Evolutionary conservation across 1,140 invertebrate genomes (phyloP).

Genomic region (Hydropsyche tenuis): DNA sequence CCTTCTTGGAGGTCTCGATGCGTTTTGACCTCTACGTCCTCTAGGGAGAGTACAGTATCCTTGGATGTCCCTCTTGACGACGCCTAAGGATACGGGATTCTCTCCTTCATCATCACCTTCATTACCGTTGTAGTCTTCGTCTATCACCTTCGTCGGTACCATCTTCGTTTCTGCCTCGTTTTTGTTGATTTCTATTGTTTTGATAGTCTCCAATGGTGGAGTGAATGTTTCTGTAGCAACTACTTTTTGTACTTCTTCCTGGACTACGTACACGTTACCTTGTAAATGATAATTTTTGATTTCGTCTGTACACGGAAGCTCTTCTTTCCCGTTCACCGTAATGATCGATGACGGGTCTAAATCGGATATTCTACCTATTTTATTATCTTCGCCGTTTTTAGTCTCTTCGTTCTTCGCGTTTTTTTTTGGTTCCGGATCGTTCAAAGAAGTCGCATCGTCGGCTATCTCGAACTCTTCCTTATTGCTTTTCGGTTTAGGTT

Average conservation of each 20-base stretch:
- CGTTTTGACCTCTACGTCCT: constrained; percentile 49
- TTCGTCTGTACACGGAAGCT: constrained; percentile 64
- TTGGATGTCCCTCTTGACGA: constrained; percentile 52
- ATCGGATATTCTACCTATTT: constrained; percentile 57
- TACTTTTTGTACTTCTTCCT: constrained; percentile 42
- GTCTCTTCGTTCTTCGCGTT: constrained; percentile 36
- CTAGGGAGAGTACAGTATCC: constrained; percentile 58
- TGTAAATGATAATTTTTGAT: constrained; percentile 52
- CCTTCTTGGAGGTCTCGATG: constrained; percentile 68
- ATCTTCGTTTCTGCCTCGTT: background rate
- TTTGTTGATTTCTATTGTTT: constrained; percentile 48
- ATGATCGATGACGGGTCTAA: constrained; percentile 60
- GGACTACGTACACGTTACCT: constrained; percentile 43
- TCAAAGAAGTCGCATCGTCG: constrained; percentile 64
- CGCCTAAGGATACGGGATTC: constrained; percentile 35
- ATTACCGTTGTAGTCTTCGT: constrained; percentile 48
- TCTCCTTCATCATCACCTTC: constrained; percentile 50
- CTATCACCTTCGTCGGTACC: constrained; percentile 12
- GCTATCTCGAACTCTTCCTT: constrained; percentile 65
- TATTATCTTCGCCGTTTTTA: constrained; percentile 43
- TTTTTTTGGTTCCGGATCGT: constrained; percentile 51
- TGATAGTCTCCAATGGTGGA: constrained; percentile 36
- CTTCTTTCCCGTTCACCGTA: constrained; percentile 72
- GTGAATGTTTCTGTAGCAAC: constrained; percentile 43
- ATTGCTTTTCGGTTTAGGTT: constrained; percentile 51